phyloP scores from a whole-genome alignment of 2,888 invertebrate species.

The Ligdia adustata region DNA sequence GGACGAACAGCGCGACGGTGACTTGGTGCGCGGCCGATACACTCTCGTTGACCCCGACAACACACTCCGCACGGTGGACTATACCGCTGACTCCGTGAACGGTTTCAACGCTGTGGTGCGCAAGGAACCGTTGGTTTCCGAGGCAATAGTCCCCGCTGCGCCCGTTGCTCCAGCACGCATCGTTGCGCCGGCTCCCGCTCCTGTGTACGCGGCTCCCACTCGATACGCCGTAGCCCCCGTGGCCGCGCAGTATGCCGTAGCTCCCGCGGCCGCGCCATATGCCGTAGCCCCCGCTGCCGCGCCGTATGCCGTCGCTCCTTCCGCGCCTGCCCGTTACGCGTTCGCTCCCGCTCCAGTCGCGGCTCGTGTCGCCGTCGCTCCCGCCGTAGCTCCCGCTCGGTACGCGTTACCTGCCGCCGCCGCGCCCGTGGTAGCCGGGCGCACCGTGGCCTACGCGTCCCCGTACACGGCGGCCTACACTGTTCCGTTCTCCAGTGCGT shows the following conservation, averaged over 20 bases:
- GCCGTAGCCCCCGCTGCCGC: constrained; percentile 37
- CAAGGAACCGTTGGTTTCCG: constrained; percentile 60
- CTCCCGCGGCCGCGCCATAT: constrained; percentile 40
- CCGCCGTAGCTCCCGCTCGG: constrained; percentile 25
- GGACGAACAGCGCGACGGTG: constrained; percentile 80
- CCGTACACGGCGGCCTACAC: constrained; percentile 36
- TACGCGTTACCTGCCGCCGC: constrained; percentile 35
- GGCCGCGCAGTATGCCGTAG: constrained; percentile 45
- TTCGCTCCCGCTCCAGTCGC: constrained; percentile 43
- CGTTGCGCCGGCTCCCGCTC: constrained; percentile 40
- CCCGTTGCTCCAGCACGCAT: constrained; percentile 43
- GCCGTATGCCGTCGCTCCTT: constrained; percentile 38
- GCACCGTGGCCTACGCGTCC: constrained; percentile 23
- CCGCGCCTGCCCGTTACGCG: constrained; percentile 49
- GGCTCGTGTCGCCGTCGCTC: not conserved
- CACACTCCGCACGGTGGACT: constrained; percentile 70
- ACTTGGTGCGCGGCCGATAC: constrained; percentile 77
- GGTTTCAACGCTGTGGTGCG: constrained; percentile 75
- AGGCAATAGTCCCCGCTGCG: constrained; percentile 41
- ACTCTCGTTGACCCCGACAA: constrained; percentile 73
- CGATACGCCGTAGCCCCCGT: constrained; percentile 44
- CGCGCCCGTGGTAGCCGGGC: not conserved
- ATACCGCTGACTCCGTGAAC: constrained; percentile 68
- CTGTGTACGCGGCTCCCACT: constrained; percentile 41
- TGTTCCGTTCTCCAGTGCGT: constrained; percentile 27